Evolutionary conservation across 2,797 vertebrate genomes (phyloP), one percentile per base, ranked within the genome.

Genomic region (Florisuga fusca): DNA sequence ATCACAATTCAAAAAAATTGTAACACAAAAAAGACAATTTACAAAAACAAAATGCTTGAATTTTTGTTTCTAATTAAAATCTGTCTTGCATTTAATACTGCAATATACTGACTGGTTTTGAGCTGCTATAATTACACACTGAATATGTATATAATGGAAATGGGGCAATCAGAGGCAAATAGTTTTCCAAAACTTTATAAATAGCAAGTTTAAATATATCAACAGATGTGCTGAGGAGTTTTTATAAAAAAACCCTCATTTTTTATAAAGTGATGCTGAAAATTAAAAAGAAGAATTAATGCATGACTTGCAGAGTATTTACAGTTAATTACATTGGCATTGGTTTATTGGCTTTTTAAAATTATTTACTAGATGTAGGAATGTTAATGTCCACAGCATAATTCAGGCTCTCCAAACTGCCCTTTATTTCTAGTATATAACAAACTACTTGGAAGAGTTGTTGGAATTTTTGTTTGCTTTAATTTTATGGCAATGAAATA

Each of bases 111-210:
- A 89, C 38, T 90, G 78, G 16, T 61, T 90, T 50, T 88, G 58
- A 96, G 94, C 85, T 78, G 45, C 34, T 76, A 64, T 78, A 93
- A 97, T 95, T 90, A 80, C 27, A 79, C 33, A 91, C 45, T 95
- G 75, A 97, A 89, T 90, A 96, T 90, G 79, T 79, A 95, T 93
- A 66, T 75, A 90, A 93, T 84, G 74, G 75, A 97, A 97, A 93
- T 76, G n/a, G 36, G 11, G 51, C 34, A 95, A 95, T 94, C 87
- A 96, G 90, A 95, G 57, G 38, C 34, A 97, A 54, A 67, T 10
- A 33, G 25, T 36, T 91, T 94, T 89, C 62, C 22, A 84, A 91
- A 95, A 89, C 53, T 67, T 85, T 80, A 90, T 78, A 94, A 89
- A 89, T 80, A 95, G 64, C 75, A 95, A 83, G 64, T 87, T 94